Evolutionary conservation across 2,113 vertebrate species (phyloP).

Genomic region (Todiramphus saurophagus): DNA sequence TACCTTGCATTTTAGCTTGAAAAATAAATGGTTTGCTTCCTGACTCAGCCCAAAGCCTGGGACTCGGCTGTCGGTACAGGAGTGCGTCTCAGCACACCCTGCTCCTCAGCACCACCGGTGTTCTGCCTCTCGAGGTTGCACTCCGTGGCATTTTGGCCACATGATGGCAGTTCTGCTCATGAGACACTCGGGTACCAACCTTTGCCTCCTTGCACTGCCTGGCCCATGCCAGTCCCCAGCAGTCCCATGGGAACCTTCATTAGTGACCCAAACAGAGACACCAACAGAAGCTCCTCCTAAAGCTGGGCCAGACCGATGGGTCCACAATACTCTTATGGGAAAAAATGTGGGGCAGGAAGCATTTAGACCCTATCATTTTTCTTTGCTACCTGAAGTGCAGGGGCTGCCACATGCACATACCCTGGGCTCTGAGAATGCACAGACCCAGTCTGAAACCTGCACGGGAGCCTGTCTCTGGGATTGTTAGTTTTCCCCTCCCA

Average conservation of each 20-base stretch:
- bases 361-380: neutral
- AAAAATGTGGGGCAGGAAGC: neutral
- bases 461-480: neutral
- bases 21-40: neutral
- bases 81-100: fast-evolving
- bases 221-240: neutral
- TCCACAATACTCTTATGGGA: neutral
- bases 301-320: neutral
- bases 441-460: neutral
- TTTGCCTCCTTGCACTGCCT: neutral
- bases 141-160: neutral
- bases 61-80: no score
- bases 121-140: neutral
- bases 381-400: neutral
- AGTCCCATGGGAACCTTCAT: neutral
- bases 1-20: neutral
- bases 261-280: neutral
- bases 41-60: neutral
- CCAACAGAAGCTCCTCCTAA: neutral
- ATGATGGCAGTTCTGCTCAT: neutral
- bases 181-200: neutral
- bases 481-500: neutral
- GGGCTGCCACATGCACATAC: neutral
- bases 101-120: neutral
- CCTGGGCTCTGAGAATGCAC: neutral